Evolutionary conservation across 2,113 vertebrate species (phyloP), one percentile per base, ranked within the genome.

Genomic region (Centropus unirufus): DNA sequence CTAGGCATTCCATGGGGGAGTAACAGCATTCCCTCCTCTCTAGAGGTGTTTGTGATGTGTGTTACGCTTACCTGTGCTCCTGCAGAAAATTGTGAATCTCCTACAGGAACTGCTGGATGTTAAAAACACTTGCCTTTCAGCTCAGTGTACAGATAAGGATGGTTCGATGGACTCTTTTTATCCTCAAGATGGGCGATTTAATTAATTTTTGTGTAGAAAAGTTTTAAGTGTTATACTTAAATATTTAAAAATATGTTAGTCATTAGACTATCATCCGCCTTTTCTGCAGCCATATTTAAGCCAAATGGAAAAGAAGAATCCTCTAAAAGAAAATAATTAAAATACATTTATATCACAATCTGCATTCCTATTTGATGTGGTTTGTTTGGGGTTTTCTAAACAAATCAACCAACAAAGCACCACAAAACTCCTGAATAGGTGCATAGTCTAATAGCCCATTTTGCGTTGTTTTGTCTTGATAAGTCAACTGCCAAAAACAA

Each of bases 281-380:
- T 62, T 80, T n/a, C 36, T 73, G 36, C 54, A 90, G 57, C 20
- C 34, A 23, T 44, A 47, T 18, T 52, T 47, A 72, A 85, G 22
- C 12, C 32, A 63, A 32, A 46, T 27, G 14, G 44, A 88, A 90
- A 70, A 61, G 13, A 66, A 68, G 8, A 83, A n/a, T 19, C 6
- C 20, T 0, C 0, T 24, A 39, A 55, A 47, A 12, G 5, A 49
- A 72, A 58, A 12, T 14, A n/a, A 59, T 5, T 12, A 13, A 49
- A 69, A 42, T 4, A 54, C 19, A 61, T 22, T 34, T 54, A 2
- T 36, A 36, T 61, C 16, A 57, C 19, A 6, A 19, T 1, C 5
- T 57, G 12, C 32, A 76, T 30, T 67, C 27, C 12, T 74, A 8
- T 9, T 63, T 2, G 47, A 6, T 8, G 14, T 20, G 6, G 12